phyloP scores from a whole-genome alignment of 2,113 vertebrate species.

The Perca schrenkii region DNA sequence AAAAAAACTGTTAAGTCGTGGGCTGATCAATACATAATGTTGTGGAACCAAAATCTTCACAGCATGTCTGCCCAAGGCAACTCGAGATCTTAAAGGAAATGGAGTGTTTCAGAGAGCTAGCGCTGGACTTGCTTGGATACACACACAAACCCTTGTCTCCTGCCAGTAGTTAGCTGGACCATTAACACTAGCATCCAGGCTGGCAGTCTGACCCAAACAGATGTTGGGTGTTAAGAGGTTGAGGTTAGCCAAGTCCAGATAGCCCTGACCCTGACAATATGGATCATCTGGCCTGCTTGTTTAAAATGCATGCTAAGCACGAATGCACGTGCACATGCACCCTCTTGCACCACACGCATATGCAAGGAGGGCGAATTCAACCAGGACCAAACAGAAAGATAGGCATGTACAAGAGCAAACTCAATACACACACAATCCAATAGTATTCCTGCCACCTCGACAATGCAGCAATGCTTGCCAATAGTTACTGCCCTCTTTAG shows the following conservation, averaged over 20 bases:
- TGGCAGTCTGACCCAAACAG: conserved; percentile 58
- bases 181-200: conserved; percentile 49
- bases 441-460: background rate
- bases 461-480: conserved; percentile 27
- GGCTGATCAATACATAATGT: conserved; percentile 44
- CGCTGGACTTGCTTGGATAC: conserved; percentile 27
- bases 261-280: conserved; percentile 47
- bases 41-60: conserved; percentile 51
- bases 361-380: background rate
- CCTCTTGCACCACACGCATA: background rate
- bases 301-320: conserved; percentile 44
- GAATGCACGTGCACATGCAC: background rate
- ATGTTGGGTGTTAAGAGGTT: conserved; percentile 60
- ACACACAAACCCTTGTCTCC: conserved; percentile 42
- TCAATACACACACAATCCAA: background rate
- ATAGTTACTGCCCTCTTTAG: conserved; percentile 24
- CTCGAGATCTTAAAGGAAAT: conserved; percentile 43
- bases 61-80: conserved; percentile 46
- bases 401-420: background rate
- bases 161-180: conserved; percentile 58
- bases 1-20: conserved; percentile 38
- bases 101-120: conserved; percentile 45
- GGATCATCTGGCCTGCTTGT: conserved; percentile 53
- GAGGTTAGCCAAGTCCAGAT: conserved; percentile 56
- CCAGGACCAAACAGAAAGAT: conserved; percentile 3